Conservation (phyloP, 2,888 invertebrate species). For the Calameuta idolon region DNA sequence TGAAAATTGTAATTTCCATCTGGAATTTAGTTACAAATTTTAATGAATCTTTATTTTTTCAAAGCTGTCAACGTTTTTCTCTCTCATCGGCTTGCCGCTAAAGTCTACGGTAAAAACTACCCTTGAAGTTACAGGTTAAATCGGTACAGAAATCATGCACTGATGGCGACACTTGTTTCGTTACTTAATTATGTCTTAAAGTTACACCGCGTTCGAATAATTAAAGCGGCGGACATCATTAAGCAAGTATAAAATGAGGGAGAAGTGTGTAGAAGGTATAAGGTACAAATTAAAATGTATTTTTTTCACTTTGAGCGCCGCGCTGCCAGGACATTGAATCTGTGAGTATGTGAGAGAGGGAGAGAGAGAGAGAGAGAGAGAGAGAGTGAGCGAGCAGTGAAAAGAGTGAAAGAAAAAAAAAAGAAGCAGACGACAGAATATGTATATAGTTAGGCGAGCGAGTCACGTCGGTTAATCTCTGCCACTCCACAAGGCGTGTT, state of each 20-base stretch:
- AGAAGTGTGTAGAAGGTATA: slow-evolving; percentile 35
- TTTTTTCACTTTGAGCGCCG: slow-evolving; percentile 23
- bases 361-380: background rate
- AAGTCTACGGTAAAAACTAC: background rate
- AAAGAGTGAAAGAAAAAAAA: background rate
- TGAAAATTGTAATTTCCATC: background rate
- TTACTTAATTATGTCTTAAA: slow-evolving; percentile 51
- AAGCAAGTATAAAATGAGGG: slow-evolving; percentile 51
- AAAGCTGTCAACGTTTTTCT: background rate
- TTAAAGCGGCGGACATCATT: slow-evolving; percentile 55
- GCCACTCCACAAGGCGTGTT: slow-evolving; percentile 9
- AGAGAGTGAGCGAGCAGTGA: background rate
- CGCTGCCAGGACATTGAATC: background rate
- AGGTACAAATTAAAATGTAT: slow-evolving; percentile 22
- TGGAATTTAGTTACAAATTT: background rate
- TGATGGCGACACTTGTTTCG: slow-evolving; percentile 31
- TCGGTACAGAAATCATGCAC: background rate
- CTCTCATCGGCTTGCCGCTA: background rate
- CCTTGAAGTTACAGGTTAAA: background rate
- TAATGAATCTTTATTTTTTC: background rate
- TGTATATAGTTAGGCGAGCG: background rate
- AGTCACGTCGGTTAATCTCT: background rate
- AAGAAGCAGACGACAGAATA: background rate
- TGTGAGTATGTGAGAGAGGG: background rate
- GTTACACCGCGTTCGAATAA: slow-evolving; percentile 44